phyloP scores from a whole-genome alignment of 2,113 vertebrate species.

The rat (Rattus norvegicus) region GRCr8 NC_086032.1:70285001-70285500 shows the following conservation, averaged over 20 bases:
- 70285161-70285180: not conserved
- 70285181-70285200: constrained; percentile 1
- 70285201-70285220: not conserved
- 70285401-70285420: not conserved
- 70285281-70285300: not conserved
- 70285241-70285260: not conserved
- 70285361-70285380: not conserved
- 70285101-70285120: not conserved
- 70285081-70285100: not conserved
- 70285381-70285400: not conserved
- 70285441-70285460: not conserved
- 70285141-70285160: not conserved
- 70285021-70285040: not conserved
- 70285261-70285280: not conserved
- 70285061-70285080: not conserved
- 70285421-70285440: too few species aligned
- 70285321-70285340: not conserved
- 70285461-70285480: not conserved
- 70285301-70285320: not conserved
- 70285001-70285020: not conserved
- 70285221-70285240: not conserved
- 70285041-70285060: not conserved
- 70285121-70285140: not conserved
- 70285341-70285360: not conserved
- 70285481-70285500: not conserved